Evolutionary conservation across 2,888 invertebrate species (phyloP).

Genomic region (Aphidoletes aphidimyza): DNA sequence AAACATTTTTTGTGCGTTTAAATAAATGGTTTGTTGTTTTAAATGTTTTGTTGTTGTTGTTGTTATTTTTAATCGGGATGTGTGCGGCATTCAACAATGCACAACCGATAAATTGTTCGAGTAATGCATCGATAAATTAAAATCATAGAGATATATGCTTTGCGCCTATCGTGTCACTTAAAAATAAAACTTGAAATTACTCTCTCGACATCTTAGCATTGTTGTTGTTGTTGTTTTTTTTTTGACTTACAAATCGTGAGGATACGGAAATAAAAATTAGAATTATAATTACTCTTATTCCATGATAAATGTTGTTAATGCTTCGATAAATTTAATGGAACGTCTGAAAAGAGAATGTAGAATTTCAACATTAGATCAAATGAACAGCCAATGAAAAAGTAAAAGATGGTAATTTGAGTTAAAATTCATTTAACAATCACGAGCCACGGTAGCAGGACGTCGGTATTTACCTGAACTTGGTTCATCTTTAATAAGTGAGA

Average conservation of each 20-base stretch:
- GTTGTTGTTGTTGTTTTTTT: background rate
- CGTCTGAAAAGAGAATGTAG: slow-evolving; percentile 74
- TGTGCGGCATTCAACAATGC: no score
- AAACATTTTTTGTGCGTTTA: background rate
- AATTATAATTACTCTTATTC: slow-evolving; percentile 34
- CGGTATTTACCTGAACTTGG: slow-evolving; percentile 67
- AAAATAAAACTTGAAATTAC: background rate
- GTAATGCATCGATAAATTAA: background rate
- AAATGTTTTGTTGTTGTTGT: no score
- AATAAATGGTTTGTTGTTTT: background rate
- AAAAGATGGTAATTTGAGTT: no score
- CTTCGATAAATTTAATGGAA: slow-evolving; percentile 90
- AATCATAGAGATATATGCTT: background rate
- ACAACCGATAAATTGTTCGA: no score
- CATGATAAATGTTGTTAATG: slow-evolving; percentile 68
- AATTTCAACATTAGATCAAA: no score
- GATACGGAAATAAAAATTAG: slow-evolving; percentile 11
- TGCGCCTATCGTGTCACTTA: background rate
- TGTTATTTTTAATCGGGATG: no score
- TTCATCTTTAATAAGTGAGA: slow-evolving; percentile 64
- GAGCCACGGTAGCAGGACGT: no score
- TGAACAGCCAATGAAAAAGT: no score
- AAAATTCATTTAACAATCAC: no score
- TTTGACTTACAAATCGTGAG: slow-evolving; percentile 31
- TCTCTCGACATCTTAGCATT: no score